Evolutionary conservation across 2,113 vertebrate species (phyloP), one percentile per base, ranked within the genome.

Genomic region (Fregetta grallaria): DNA sequence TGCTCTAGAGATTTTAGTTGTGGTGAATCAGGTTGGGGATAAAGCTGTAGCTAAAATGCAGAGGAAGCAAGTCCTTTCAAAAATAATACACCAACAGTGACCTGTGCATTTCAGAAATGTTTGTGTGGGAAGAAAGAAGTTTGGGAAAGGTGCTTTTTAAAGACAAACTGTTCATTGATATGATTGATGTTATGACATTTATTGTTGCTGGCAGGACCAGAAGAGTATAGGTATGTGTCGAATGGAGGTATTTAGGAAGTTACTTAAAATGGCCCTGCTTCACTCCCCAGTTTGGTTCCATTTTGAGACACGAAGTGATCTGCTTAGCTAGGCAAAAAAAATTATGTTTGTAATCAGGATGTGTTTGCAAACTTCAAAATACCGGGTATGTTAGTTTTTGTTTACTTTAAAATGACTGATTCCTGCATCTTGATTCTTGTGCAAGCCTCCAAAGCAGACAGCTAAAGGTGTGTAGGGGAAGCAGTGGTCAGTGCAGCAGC

Each of bases 401-500:
- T 72, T 82, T 55, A 18, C 47, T 81, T 80, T 8, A 55, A 80
- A 92, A 59, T 40, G 4, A 20, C 11, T 5, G 6, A 5, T 87
- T 62, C 8, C 68, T 87, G 21, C 15, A 7, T 76, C 15, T 66
- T 27, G 27, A 13, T 70, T 90, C 15, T 25, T 47, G 15, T 56
- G 36, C 53, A 45, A 19, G 50, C 47, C 49, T 86, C 44, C 22
- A 27, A 63, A 66, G 44, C 13, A 81, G 68, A 11, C 47, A 38
- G 29, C 36, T 70, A 11, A 18, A 61, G 49, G 36, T 58, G 27
- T 3, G 19, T 6, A 27, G 26, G 44, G 40, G 16, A 73, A 80
- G 86, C 73, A 49, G n/a, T 49, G 42, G 22, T 66, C 77, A 36
- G 2, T 0, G 0, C 20, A 49, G 50, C 47, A n/a, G 47, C 75